Evolutionary conservation across 2,797 vertebrate species (phyloP).

Genomic region (Coracias cyanogaster): DNA sequence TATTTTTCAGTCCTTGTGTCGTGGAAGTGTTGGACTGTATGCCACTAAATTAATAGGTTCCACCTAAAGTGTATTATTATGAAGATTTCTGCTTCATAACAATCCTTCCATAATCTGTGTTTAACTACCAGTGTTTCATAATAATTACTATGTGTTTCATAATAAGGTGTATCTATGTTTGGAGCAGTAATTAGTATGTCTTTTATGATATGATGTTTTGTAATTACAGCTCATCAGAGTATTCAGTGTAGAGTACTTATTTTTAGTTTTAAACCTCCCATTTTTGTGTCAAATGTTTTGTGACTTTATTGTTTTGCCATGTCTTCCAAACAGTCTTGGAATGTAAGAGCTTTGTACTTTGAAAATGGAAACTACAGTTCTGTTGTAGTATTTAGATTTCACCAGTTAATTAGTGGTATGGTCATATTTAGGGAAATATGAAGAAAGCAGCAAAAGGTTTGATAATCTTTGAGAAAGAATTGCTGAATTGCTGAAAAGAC

Average conservation of each 20-base stretch:
- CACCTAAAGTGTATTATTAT: not conserved
- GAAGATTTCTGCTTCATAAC: not conserved
- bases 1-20: not conserved
- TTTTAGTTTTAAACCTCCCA: not conserved
- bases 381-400: not conserved
- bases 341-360: not conserved
- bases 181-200: not conserved
- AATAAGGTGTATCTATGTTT: not conserved
- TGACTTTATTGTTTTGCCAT: not conserved
- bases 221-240: not conserved
- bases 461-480: not conserved
- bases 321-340: not conserved
- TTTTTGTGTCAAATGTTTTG: conserved; percentile 7
- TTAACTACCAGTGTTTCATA: not conserved
- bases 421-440: not conserved
- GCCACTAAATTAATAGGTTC: not conserved
- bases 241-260: not conserved
- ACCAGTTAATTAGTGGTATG: not conserved
- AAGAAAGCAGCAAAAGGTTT: not conserved
- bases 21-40: not conserved
- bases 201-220: not conserved
- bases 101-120: not conserved
- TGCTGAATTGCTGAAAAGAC: not conserved
- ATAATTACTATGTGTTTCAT: not conserved
- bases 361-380: not conserved